Base-by-base conservation (phyloP, 1,140 invertebrate species). In the Scylla paramamosain region DNA sequence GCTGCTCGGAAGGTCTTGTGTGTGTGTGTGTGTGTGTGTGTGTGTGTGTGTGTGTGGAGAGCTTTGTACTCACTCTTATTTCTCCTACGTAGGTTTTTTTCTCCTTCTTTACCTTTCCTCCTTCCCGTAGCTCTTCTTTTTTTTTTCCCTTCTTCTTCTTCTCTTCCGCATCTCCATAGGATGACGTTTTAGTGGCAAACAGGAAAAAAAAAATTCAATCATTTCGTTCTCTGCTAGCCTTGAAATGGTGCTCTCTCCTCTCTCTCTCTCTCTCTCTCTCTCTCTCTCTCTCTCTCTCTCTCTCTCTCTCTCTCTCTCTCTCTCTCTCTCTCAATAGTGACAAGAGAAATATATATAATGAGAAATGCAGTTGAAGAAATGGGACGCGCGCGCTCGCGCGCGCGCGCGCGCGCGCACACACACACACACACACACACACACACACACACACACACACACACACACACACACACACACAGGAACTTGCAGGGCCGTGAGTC, bases 231-330 rank as follows among this genome's bases (percentile, higher is more conserved):
- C 12, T 77, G n/a, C n/a, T 20, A 77, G 8, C 67, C 67, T 77
- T 77, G 67, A 77, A n/a, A 77, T 77, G 67, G 20, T 77, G 67
- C 59, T 67, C 46, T 10, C 59, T 67, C 6, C 59, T 67, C 59
- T 67, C 59, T 67, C 59, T 67, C 59, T 67, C 86, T 87, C 31
- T 87, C 86, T 87, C 86, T 87, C 86, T 87, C 86, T 87, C 86
- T 87, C 86, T 87, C 86, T 87, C 86, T 87, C 86, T 87, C 86
- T 87, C 86, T 87, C 86, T 87, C 86, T 87, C 86, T 88, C 31
- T 88, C 87, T 88, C 87, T 88, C 87, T 88, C 87, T 89, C 87
- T 89, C 87, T 89, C 87, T 89, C 87, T 89, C 32, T 89, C 87
- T 89, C 87, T 59, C 52, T 59, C 52, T 59, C 52, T 59, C n/a